Percentiles rank a stretch among this genome's conserved stretches.
Conservation (phyloP, 1,140 invertebrate genomes). For the Dufourea novaeangliae region DNA sequence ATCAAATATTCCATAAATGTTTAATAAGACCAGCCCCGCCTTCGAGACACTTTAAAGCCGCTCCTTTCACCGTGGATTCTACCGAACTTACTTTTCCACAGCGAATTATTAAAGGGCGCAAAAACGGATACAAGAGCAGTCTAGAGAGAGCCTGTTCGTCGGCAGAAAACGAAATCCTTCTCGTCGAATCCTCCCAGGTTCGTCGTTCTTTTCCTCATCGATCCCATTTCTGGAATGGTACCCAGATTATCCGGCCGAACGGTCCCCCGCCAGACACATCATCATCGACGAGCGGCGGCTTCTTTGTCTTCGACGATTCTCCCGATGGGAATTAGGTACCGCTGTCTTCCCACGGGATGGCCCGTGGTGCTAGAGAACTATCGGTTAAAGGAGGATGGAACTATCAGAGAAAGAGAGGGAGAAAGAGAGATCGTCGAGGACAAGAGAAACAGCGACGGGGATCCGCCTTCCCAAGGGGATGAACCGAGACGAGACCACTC, state of each 20-base stretch:
- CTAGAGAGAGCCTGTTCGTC: background rate
- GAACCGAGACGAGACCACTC: background rate
- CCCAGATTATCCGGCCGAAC: constrained; percentile 50
- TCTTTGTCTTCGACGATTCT: constrained; percentile 59
- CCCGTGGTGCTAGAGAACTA: background rate
- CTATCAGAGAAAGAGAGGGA: constrained; percentile 19
- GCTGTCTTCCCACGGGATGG: constrained; percentile 38
- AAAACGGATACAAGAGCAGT: background rate
- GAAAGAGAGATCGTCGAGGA: background rate
- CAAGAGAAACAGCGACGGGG: constrained; percentile 8
- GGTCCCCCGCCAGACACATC: constrained; percentile 53
- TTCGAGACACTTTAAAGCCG: constrained; percentile 4
- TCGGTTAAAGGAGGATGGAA: background rate
- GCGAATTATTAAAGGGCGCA: constrained; percentile 8
- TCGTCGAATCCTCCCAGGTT: constrained; percentile 20
- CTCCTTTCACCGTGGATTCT: background rate
- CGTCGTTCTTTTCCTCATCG: constrained; percentile 26
- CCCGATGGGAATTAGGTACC: constrained; percentile 49
- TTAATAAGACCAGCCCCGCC: background rate
- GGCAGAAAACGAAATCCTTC: constrained; percentile 19
- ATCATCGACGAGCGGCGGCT: constrained; percentile 48
- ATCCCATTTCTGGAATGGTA: constrained; percentile 44
- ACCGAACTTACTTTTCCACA: background rate
- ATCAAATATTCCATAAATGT: constrained; percentile 5
- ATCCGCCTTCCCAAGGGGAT: background rate